Evolutionary conservation across 1,140 invertebrate genomes (phyloP), one percentile per base, ranked within the genome.

Genomic region (Drepana arcuata): DNA sequence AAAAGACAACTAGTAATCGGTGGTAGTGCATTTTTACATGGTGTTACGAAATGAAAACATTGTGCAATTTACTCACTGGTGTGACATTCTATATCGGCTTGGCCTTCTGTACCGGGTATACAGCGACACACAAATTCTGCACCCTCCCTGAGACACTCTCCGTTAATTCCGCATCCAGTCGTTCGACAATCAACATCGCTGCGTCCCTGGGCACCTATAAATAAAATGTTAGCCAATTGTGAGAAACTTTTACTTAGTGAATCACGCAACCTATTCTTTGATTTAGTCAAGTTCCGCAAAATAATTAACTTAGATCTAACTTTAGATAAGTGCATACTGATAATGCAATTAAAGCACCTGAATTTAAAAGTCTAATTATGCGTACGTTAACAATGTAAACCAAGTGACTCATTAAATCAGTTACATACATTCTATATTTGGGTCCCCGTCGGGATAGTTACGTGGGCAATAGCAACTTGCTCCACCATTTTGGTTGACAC

Each of bases 401-500:
- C 10, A 26, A 2, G 10, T 11, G 2, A 7, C 10, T 2, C 10
- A 26, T 11, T 1, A 33, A 23, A 38, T 41, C 25, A 41, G 34
- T 52, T 46, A 74, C 88, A 89, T 87, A 95, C 94, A 96, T 88
- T 92, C 88, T 48, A 90, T 88, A 50, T 90, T 89, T 7, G 94
- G 92, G 86, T 97, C 92, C 25, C 95, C 95, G 31, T 89, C 85
- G 15, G 93, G 93, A 74, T 88, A 92, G 55, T 90, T 89, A 9
- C 88, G 73, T 26, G 93, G 93, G 66, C 95, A 97, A 64, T 91
- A 93, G 61, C 95, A 97, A 58, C 93, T 88, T 0, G 92, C 86
- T 46, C 88, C 52, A 9, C 65, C 84, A 32, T 86, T 85, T 26
- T 87, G 82, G 14, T 88, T 78, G 15, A 93, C 87, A 41, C 88